A percentile compares a stretch with the other conserved stretches of the same genome.
phyloP scores from a whole-genome alignment of 2,113 vertebrate genomes.

The Columbina picui region DNA sequence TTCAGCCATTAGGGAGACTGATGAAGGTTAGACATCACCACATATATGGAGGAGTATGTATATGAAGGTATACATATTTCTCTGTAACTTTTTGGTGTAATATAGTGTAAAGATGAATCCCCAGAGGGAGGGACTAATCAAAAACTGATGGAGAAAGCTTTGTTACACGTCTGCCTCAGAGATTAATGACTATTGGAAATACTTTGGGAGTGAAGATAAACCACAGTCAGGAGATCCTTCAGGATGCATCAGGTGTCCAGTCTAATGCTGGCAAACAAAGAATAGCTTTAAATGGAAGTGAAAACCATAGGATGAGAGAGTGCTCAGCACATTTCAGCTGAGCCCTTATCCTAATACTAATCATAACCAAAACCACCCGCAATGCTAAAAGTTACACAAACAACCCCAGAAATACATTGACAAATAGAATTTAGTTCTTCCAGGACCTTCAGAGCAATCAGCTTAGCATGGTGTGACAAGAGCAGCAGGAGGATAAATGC shows the following conservation, averaged over 20 bases:
- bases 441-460: background rate
- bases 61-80: no score
- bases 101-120: background rate
- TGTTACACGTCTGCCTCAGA: background rate
- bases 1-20: background rate
- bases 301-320: background rate
- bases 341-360: background rate
- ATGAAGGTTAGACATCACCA: background rate
- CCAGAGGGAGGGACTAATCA: background rate
- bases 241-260: background rate
- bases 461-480: background rate
- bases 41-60: no score
- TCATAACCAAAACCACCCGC: conserved; percentile 20
- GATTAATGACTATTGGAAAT: background rate
- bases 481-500: background rate
- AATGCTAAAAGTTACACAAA: background rate
- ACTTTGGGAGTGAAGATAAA: background rate
- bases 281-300: background rate
- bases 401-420: background rate
- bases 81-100: background rate
- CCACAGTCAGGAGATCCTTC: background rate
- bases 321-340: accelerated
- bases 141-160: background rate
- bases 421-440: background rate
- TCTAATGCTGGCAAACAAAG: background rate